Evolutionary conservation across 2,888 invertebrate species (phyloP), one percentile per base, ranked within the genome.

Genomic region (Eledona agricola): DNA sequence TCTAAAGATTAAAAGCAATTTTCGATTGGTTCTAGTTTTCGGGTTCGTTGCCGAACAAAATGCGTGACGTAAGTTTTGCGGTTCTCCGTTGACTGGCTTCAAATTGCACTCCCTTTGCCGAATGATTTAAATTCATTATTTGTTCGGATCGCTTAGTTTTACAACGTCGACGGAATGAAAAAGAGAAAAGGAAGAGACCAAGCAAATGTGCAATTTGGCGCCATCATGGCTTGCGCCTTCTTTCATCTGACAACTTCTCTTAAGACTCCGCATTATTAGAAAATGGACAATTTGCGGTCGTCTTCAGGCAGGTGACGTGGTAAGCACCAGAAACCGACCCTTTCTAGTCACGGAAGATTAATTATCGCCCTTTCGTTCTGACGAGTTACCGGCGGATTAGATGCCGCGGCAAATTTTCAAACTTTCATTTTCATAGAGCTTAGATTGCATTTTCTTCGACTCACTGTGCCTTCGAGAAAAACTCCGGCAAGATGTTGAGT

Each of bases 291-390:
- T 50, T 38, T 56, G 51, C 19, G 56, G 58, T 29, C 46, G 58
- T 58, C 56, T 47, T 49, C 37, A 58, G 56, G 51, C 56, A 58
- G 55, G 56, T 59, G 56, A 57, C 54, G 56, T 23, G 45, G 56
- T 49, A 47, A 53, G 56, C 49, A 51, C 51, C 54, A 38, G 49
- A 49, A 49, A 52, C 55, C 57, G 49, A 56, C 54, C 58, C 56
- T 50, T 55, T 47, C 37, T 40, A 50, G 50, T 47, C 56, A 51
- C 35, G 40, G 40, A 55, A 59, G 59, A 59, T 59, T 59, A 59
- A 59, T 59, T 55, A 54, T 49, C 35, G 31, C 23, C 28, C 42
- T 19, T 15, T 13, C 34, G 46, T 22, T 35, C 13, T 20, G 34
- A 12, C 23, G 13, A 37, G 37, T 37, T 23, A 23, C 26, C 28